A percentile compares a stretch with the other conserved stretches of the same genome.
Evolutionary conservation across 2,888 invertebrate genomes (phyloP).

Genomic region (Caenorhabditis sp.): DNA sequence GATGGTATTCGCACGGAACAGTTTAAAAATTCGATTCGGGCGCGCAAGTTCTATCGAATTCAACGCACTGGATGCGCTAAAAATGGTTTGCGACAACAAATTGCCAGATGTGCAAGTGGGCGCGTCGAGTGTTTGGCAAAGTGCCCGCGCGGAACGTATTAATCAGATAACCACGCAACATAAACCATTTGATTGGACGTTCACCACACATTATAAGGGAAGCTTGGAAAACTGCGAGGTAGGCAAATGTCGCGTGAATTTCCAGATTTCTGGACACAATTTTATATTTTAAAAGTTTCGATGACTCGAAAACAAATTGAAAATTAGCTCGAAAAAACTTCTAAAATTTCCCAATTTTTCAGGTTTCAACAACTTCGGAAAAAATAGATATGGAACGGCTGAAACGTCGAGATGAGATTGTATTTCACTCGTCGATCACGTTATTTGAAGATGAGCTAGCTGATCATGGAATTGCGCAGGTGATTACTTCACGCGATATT

Average conservation of each 20-base stretch:
- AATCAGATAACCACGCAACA: conserved; percentile 38
- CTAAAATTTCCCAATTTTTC: conserved; percentile 7
- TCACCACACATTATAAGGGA: conserved; percentile 89
- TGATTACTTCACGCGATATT: no score
- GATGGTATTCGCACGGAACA: conserved; percentile 95
- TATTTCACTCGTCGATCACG: conserved; percentile 86
- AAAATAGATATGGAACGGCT: conserved; percentile 86
- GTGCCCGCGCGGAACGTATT: conserved; percentile 47
- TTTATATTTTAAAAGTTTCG: no score
- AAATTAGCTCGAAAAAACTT: no score
- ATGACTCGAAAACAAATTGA: no score
- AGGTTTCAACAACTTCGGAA: conserved; percentile 70
- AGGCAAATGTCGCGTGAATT: background rate
- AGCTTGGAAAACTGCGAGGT: conserved; percentile 68
- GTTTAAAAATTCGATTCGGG: conserved; percentile 76
- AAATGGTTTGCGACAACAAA: conserved; percentile 76
- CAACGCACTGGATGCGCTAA: conserved; percentile 88
- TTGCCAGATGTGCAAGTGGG: conserved; percentile 66
- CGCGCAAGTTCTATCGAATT: conserved; percentile 81
- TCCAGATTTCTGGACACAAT: no score
- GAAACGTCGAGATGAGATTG: conserved; percentile 86
- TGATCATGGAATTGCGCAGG: conserved; percentile 91
- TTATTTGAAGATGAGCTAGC: conserved; percentile 97
- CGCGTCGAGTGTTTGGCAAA: conserved; percentile 63
- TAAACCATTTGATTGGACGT: conserved; percentile 86